These are phyloP conservation scores for Drosophila infuscata DNA, from an alignment of 2,888 invertebrate genomes.

Conservation along the genomic window DNA sequence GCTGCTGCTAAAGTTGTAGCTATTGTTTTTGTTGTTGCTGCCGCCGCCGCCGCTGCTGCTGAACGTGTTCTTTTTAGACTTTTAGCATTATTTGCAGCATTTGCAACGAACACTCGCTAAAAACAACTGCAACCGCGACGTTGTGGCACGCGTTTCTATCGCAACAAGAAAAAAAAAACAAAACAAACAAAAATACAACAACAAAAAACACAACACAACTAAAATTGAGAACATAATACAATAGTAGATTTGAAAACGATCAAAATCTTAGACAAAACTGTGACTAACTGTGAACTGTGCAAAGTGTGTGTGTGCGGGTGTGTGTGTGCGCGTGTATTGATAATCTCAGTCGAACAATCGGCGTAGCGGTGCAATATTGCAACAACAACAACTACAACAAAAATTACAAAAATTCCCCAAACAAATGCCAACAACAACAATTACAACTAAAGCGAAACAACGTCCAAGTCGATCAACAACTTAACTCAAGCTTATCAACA, in stretches of 20 bases:
- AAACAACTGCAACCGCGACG: constrained; percentile 85
- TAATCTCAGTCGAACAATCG: constrained; percentile 23
- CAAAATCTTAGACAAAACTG: constrained; percentile 29
- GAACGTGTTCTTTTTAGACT: constrained; percentile 83
- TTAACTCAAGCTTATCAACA: constrained; percentile 9
- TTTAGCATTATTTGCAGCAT: constrained; percentile 84
- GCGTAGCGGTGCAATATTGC: constrained; percentile 47
- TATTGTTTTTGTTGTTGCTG: constrained; percentile 52
- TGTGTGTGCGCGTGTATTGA: constrained; percentile 4
- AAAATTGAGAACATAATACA: constrained; percentile 10
- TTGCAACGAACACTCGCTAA: constrained; percentile 85
- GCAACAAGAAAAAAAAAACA: constrained; percentile 50
- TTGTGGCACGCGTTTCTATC: constrained; percentile 84
- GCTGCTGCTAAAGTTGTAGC: constrained; percentile 50
- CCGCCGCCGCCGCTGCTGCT: constrained; percentile 64
- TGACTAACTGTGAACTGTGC: constrained; percentile 24
- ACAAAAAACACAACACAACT: constrained; percentile 10
- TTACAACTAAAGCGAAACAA: background rate
- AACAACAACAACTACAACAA: background rate
- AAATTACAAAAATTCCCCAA: background rate
- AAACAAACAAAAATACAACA: constrained; percentile 14
- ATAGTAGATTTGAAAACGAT: constrained; percentile 21
- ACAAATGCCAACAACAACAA: constrained; percentile 9
- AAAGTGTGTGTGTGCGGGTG: background rate
- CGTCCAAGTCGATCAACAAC: constrained; percentile 5